Evolutionary conservation across 2,797 vertebrate genomes (phyloP).

Genomic region (Amblyopsis hoosieri): DNA sequence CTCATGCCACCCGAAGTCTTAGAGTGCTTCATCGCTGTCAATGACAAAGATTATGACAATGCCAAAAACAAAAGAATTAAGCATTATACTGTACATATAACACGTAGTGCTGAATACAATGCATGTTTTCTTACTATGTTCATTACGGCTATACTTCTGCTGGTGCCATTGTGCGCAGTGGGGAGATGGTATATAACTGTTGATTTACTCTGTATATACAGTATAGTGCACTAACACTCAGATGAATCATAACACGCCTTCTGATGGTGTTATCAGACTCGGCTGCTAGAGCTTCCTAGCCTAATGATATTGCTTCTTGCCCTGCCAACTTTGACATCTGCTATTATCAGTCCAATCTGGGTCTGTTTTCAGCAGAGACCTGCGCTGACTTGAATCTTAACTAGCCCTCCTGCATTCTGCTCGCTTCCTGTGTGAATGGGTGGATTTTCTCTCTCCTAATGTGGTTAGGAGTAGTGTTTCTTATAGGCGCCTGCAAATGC

Average conservation of each 20-base stretch:
- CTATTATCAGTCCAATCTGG: constrained; percentile 45
- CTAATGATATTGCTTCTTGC: constrained; percentile 49
- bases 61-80: not conserved
- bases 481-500: no score
- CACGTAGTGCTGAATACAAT: not conserved
- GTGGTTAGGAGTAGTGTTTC: constrained; percentile 1
- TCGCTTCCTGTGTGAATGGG: not conserved
- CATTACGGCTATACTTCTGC: not conserved
- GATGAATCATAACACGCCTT: constrained; percentile 53
- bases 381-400: constrained; percentile 41
- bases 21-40: no score
- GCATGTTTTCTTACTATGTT: not conserved
- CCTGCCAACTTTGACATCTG: constrained; percentile 62
- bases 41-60: no score
- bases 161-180: constrained; percentile 4
- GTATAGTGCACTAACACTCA: constrained; percentile 40
- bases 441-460: not conserved
- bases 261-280: constrained; percentile 51
- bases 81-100: not conserved
- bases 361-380: constrained; percentile 37
- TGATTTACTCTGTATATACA: constrained; percentile 40
- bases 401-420: constrained; percentile 17
- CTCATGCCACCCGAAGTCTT: no score
- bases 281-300: constrained; percentile 45
- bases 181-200: constrained; percentile 24